Conservation (phyloP, 2,113 vertebrate species). For the Eubucco bourcierii region DNA sequence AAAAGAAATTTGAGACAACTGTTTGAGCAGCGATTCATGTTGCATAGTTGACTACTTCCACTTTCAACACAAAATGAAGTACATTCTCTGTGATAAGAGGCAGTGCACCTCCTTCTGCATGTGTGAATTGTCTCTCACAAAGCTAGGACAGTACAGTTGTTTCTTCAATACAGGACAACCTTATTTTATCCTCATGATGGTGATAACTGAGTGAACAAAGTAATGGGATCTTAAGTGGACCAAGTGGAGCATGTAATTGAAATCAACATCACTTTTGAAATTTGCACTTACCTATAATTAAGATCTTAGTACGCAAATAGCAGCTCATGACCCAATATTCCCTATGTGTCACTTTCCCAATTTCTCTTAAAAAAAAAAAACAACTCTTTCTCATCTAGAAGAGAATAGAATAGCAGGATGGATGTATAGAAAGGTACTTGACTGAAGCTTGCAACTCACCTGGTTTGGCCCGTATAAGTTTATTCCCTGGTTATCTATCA, state of each 20-base stretch:
- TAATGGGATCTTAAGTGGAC: constrained; percentile 6
- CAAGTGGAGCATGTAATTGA: constrained; percentile 27
- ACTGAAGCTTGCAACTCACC: background rate
- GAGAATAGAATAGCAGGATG: background rate
- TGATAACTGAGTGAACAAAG: background rate
- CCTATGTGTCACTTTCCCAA: background rate
- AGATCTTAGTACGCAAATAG: constrained; percentile 26
- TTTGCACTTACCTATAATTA: constrained; percentile 31
- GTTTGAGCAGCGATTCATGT: background rate
- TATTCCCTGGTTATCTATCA: background rate
- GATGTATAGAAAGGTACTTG: background rate
- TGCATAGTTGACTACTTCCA: background rate
- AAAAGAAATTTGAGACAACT: background rate
- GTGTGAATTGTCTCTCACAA: background rate
- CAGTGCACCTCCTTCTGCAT: background rate
- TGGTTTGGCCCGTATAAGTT: background rate
- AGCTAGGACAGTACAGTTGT: background rate
- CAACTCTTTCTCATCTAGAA: background rate
- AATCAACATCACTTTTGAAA: constrained; percentile 40
- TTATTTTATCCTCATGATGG: background rate
- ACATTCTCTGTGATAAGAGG: background rate
- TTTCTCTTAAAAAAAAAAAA: background rate
- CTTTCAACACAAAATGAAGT: background rate
- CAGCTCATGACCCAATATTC: background rate
- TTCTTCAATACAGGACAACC: background rate